Evolutionary conservation across 2,797 vertebrate genomes (phyloP), one percentile per base, ranked within the genome.

Genomic region (Poliocrania exsul): DNA sequence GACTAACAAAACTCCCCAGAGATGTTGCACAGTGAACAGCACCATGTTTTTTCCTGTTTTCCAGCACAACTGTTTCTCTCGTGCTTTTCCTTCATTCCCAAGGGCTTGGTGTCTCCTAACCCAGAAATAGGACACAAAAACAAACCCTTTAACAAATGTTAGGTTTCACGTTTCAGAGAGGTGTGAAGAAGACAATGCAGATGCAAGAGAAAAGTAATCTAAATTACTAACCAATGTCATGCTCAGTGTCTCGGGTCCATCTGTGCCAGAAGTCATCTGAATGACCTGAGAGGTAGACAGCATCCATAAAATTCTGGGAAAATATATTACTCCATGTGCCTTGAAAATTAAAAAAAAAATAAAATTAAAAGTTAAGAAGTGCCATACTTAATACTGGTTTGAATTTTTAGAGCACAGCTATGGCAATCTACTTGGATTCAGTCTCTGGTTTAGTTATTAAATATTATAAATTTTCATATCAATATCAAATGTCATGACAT

Each of bases 311-410:
- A 90, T 81, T 98, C 10, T 95, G 65, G 49, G 98, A 98, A 96
- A 97, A 98, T 91, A 98, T 95, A 78, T 98, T 98, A 84, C 98
- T 98, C 98, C 98, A 98, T 13, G 95, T 95, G n/a, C 97, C 98
- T 98, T 91, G 42, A 56, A 93, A 85, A 10, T 66, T 3, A 18
- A 38, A 77, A 53, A 65, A 31, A 46, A 25, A 49, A n/a, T n/a
- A n/a, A 35, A 53, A 33, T 38, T 40, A 13, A 54, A 35, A 13
- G 16, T 54, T 23, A 13, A 18, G 6, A 33, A 0, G 3, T 3
- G 0, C 0, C 51, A 50, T 51, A n/a, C 5, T 80, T 75, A 89
- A 33, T 25, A 72, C 17, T 40, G 26, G 16, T 50, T 38, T 26
- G n/a, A 75, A 38, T 40, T 47, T 90, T 75, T 60, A 70, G 28